Percentiles rank a stretch among this genome's conserved stretches.
Conservation (phyloP, 2,797 vertebrate genomes). For the Cygnus olor region DNA sequence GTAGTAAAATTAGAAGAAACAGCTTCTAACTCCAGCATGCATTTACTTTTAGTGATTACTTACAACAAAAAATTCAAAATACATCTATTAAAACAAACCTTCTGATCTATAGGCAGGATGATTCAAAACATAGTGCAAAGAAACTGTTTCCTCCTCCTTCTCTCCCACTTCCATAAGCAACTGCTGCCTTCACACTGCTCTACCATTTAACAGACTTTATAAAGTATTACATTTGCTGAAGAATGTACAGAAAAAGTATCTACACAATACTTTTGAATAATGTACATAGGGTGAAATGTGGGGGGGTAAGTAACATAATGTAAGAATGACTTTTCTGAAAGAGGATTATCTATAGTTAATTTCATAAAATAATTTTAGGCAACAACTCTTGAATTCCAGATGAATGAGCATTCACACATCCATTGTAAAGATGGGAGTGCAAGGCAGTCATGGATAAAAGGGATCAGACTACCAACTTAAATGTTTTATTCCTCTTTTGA, state of each 20-base stretch:
- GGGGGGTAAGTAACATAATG: not conserved
- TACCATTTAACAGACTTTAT: not conserved
- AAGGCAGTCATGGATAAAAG: not conserved
- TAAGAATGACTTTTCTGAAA: not conserved
- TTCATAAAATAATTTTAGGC: not conserved
- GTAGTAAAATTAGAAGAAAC: not conserved
- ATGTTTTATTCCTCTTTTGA: not conserved
- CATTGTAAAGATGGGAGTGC: not conserved
- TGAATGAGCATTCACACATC: not conserved
- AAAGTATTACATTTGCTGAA: not conserved
- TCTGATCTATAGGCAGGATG: not conserved
- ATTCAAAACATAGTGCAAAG: not conserved
- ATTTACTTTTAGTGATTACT: not conserved
- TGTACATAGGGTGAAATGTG: rapidly evolving
- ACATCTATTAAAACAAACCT: not conserved
- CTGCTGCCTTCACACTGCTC: not conserved
- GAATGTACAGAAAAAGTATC: not conserved
- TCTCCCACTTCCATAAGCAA: not conserved
- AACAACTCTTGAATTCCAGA: not conserved
- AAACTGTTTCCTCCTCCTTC: not conserved
- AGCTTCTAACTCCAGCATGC: not conserved
- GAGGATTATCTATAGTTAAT: not conserved
- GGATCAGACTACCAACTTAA: not conserved
- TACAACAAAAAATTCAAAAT: not conserved
- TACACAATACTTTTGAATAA: not conserved